A percentile compares a stretch with the other conserved stretches of the same genome.
These are phyloP conservation scores for Temnothorax ravouxi DNA, from an alignment of 2,888 invertebrate species.

Conservation along the genomic window DNA sequence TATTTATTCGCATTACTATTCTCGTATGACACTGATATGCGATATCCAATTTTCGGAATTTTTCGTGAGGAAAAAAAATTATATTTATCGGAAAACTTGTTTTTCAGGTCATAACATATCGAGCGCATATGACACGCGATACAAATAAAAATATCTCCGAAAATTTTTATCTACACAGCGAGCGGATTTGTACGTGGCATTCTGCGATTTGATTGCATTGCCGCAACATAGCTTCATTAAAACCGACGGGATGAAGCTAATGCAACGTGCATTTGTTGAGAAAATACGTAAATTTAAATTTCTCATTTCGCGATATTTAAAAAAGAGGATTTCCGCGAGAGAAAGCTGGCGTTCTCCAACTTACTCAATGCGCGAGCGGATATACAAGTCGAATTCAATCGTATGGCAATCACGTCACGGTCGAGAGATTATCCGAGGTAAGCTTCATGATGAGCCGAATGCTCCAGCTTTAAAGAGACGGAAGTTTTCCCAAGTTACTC, in stretches of 20 bases:
- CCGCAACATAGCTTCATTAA: slow-evolving; percentile 8
- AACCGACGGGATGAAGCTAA: neutral
- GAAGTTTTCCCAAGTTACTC: slow-evolving; percentile 39
- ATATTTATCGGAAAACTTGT: slow-evolving; percentile 39
- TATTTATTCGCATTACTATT: neutral
- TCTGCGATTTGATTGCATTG: slow-evolving; percentile 9
- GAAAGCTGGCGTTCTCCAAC: neutral
- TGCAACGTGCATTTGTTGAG: slow-evolving; percentile 9
- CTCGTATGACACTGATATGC: neutral
- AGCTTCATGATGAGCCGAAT: slow-evolving; percentile 22
- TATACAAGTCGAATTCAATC: neutral
- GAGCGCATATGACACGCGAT: neutral
- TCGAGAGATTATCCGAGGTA: slow-evolving; percentile 5
- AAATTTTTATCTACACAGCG: neutral
- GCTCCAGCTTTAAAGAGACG: slow-evolving; percentile 28
- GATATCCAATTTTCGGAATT: slow-evolving; percentile 6
- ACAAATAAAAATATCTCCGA: slow-evolving; percentile 33
- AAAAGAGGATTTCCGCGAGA: neutral
- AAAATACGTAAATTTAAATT: neutral
- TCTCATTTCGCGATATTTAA: neutral
- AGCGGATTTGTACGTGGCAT: neutral
- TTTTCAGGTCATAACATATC: slow-evolving; percentile 7
- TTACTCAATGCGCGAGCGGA: neutral
- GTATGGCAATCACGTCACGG: neutral
- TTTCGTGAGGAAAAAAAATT: neutral